Percentiles rank a stretch among this genome's conserved stretches.
Conservation (phyloP, 2,797 vertebrate species). For the Sebastes itinus region DNA sequence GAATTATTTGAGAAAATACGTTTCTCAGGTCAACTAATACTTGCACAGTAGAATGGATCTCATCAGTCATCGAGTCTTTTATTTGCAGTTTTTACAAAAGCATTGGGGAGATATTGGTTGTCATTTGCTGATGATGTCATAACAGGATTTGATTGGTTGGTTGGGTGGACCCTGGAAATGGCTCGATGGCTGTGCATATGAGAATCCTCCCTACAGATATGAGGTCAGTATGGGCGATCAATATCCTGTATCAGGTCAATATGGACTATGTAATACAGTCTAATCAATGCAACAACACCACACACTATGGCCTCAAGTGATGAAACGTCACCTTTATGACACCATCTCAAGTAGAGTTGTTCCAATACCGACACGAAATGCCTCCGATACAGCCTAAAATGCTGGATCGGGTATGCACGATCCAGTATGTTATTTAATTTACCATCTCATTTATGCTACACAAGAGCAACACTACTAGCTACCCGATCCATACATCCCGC, state of each 20-base stretch:
- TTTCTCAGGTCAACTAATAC: background rate
- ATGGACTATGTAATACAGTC: background rate
- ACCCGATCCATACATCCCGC: no score
- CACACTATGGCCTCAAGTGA: background rate
- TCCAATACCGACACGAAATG: no score
- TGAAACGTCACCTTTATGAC: background rate
- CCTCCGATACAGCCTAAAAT: no score
- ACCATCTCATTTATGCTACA: accelerated
- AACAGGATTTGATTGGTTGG: background rate
- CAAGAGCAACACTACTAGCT: no score
- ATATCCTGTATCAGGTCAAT: background rate
- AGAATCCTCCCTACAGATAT: background rate
- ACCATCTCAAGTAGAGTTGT: background rate
- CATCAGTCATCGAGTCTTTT: background rate
- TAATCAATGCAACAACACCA: background rate
- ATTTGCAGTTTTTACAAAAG: background rate
- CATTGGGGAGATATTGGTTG: background rate
- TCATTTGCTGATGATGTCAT: background rate
- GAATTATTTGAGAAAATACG: background rate
- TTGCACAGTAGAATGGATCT: background rate
- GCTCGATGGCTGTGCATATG: background rate
- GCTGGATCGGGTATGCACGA: no score
- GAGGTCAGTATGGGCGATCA: background rate
- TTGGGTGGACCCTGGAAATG: background rate
- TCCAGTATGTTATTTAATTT: no score